Evolutionary conservation across 2,888 invertebrate genomes (phyloP).

Genomic region (Hoplodrina blanda): DNA sequence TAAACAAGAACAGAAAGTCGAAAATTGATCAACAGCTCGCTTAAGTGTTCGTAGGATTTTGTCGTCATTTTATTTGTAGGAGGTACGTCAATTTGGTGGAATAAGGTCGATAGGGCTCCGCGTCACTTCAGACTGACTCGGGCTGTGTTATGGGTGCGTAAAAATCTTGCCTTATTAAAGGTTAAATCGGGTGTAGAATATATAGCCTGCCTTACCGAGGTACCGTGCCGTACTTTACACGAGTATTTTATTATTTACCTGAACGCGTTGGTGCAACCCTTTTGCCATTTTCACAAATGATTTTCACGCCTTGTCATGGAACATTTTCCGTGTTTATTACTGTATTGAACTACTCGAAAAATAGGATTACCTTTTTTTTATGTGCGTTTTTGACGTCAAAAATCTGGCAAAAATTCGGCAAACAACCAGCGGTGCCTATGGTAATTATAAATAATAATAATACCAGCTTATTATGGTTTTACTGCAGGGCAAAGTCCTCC

Average conservation of each 20-base stretch:
- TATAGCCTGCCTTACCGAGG: conserved; percentile 24
- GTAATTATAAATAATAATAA: no score
- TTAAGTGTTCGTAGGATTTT: conserved; percentile 45
- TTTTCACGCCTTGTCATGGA: neutral
- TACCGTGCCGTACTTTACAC: conserved; percentile 12
- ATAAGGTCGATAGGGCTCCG: conserved; percentile 60
- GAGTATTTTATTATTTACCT: conserved; percentile 34
- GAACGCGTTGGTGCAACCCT: conserved; percentile 3
- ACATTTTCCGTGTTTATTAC: conserved; percentile 8
- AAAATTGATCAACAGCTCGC: conserved; percentile 50
- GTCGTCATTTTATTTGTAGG: conserved; percentile 55
- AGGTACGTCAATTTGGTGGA: conserved; percentile 57
- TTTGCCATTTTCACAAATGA: neutral
- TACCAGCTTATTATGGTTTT: no score
- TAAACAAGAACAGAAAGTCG: conserved; percentile 58
- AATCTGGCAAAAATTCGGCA: neutral
- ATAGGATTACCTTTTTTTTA: neutral
- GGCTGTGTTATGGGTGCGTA: conserved; percentile 41
- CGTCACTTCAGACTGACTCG: conserved; percentile 52
- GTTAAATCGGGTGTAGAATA: conserved; percentile 37
- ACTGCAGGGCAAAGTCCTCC: no score
- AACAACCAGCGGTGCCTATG: neutral
- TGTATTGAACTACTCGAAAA: conserved; percentile 1
- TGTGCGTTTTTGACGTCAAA: neutral
- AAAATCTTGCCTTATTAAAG: conserved; percentile 54